Percentiles rank a stretch among this genome's conserved stretches.
These are phyloP conservation scores for Diuraphis noxia DNA, from an alignment of 1,140 invertebrate genomes.

Conservation along the genomic window DNA sequence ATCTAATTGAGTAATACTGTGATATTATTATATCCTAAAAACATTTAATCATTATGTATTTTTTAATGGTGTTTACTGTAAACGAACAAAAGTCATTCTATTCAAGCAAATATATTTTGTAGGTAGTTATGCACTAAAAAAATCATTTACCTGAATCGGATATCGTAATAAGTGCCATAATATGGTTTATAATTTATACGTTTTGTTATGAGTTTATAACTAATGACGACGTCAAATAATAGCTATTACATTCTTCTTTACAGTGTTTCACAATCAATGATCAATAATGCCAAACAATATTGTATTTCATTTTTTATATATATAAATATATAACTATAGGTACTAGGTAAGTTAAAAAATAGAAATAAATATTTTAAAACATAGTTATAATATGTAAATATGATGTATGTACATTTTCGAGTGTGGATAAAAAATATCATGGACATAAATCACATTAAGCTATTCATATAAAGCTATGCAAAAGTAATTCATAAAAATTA, in stretches of 20 bases:
- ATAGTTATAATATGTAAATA: background rate
- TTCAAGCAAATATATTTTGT: background rate
- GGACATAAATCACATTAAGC: background rate
- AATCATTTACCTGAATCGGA: background rate
- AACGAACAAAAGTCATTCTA: background rate
- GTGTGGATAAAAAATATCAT: no score
- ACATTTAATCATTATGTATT: background rate
- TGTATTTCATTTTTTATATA: background rate
- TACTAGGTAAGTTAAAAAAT: no score
- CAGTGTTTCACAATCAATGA: background rate
- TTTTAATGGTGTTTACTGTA: background rate
- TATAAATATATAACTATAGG: no score
- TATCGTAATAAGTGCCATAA: background rate
- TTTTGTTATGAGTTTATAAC: conserved; percentile 13
- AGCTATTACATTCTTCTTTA: background rate
- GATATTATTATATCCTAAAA: background rate
- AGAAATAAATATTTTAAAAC: background rate
- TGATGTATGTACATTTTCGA: background rate
- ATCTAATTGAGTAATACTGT: background rate
- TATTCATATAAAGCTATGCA: background rate
- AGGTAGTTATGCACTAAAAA: background rate
- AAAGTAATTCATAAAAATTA: background rate
- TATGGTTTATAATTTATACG: background rate
- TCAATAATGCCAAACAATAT: background rate
- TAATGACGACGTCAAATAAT: background rate